Percentiles rank a stretch among this genome's conserved stretches.
These are phyloP conservation scores for Xenopus laevis DNA, from an alignment of 2,113 vertebrate species.

Conservation along the genomic window DNA sequence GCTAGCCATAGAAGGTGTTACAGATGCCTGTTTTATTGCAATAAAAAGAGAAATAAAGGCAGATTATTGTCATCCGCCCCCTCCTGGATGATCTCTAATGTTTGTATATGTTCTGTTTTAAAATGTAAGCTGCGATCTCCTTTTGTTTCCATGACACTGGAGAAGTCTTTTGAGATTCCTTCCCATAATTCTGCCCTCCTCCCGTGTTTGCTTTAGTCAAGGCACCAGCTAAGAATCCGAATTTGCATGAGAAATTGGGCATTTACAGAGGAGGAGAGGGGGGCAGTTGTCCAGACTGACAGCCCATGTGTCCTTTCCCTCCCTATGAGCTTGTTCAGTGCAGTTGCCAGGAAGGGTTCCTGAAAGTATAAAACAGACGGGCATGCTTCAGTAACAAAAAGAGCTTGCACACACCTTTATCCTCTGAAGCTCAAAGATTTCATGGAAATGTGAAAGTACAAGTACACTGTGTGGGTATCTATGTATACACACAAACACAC, in stretches of 20 bases:
- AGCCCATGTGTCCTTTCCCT: conserved; percentile 8
- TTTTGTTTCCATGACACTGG: conserved; percentile 46
- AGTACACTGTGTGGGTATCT: too few species aligned
- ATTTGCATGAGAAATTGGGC: conserved; percentile 43
- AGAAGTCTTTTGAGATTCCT: conserved; percentile 45
- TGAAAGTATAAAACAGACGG: conserved; percentile 4
- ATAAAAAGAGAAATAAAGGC: not conserved
- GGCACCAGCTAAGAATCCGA: conserved; percentile 33
- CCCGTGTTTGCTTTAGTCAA: conserved; percentile 37
- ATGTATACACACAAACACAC: too few species aligned
- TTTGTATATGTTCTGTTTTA: conserved; percentile 37
- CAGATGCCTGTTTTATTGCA: not conserved
- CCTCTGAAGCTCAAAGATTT: not conserved
- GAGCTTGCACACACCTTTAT: not conserved
- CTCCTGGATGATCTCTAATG: conserved; percentile 24
- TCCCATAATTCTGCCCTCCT: conserved; percentile 39
- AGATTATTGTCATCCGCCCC: conserved; percentile 6
- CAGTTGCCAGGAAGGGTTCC: not conserved
- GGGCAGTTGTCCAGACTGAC: conserved; percentile 4
- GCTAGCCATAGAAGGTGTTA: not conserved
- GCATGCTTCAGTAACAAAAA: conserved; percentile 10
- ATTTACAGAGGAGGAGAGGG: conserved; percentile 19
- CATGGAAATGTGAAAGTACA: too few species aligned
- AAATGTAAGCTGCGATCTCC: conserved; percentile 38
- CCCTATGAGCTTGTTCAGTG: conserved; percentile 13